Evolutionary conservation across 2,888 invertebrate genomes (phyloP).

Genomic region (Diogma glabrata): DNA sequence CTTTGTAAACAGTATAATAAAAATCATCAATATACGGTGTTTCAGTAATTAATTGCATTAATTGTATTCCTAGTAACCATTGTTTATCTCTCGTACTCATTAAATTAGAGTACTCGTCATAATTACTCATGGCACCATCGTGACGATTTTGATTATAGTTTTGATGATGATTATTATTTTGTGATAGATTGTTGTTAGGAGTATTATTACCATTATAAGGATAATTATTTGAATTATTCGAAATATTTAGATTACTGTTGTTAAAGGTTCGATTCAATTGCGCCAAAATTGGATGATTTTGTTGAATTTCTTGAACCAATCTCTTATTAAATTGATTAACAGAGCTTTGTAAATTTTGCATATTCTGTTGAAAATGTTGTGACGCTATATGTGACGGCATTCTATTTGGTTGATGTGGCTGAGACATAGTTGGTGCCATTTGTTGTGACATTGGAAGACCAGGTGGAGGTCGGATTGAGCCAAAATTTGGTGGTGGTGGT

Average conservation of each 20-base stretch:
- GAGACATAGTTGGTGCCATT: conserved; percentile 7
- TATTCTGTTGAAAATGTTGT: conserved; percentile 23
- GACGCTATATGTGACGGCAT: conserved; percentile 34
- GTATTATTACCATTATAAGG: background rate
- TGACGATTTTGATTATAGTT: conserved; percentile 21
- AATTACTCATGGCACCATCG: conserved; percentile 29
- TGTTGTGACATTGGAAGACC: conserved; percentile 31
- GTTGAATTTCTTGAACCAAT: conserved; percentile 36
- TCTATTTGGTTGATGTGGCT: conserved; percentile 3
- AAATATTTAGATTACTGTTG: conserved; percentile 23
- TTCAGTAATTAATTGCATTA: conserved; percentile 84
- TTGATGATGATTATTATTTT: conserved; percentile 19
- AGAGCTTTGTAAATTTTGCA: conserved; percentile 9
- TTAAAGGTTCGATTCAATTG: conserved; percentile 18
- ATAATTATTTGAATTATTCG: background rate
- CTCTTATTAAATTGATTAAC: conserved; percentile 31
- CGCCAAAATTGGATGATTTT: conserved; percentile 36
- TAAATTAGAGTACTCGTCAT: conserved; percentile 78
- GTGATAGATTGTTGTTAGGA: conserved; percentile 14
- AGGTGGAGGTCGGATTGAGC: conserved; percentile 33
- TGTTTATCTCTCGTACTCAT: conserved; percentile 93
- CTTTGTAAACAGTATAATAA: conserved; percentile 79
- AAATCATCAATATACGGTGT: conserved; percentile 96
- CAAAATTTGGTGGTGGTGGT: conserved; percentile 25
- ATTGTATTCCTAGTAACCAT: conserved; percentile 92